Evolutionary conservation across 1,140 invertebrate species (phyloP).

Genomic region (Artemia franciscana): DNA sequence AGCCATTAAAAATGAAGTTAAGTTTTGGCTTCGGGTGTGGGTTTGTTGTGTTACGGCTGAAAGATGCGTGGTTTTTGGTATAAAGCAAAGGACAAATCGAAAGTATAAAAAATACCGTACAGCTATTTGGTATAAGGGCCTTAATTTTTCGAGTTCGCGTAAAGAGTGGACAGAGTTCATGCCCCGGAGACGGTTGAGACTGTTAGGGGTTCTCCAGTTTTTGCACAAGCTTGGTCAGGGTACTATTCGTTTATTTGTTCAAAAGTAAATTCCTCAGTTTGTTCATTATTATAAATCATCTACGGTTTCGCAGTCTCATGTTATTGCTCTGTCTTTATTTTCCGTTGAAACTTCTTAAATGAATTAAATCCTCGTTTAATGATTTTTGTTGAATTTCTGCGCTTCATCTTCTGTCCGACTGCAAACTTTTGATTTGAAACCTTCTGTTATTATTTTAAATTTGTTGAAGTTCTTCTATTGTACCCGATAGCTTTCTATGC

Average conservation of each 20-base stretch:
- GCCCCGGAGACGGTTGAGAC: no score
- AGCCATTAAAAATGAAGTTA: no score
- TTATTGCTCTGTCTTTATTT: not conserved
- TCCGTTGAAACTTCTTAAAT: not conserved
- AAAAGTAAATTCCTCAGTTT: slow-evolving; percentile 21
- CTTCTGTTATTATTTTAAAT: not conserved
- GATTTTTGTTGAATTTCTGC: not conserved
- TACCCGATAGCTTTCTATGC: no score
- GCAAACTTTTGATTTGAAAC: not conserved
- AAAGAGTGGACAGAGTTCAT: no score
- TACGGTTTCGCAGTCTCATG: not conserved
- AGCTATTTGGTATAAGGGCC: no score
- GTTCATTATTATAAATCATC: not conserved
- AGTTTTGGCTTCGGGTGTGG: no score
- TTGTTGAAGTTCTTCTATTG: not conserved
- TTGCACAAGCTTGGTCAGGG: not conserved
- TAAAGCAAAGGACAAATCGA: no score
- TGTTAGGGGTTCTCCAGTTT: no score
- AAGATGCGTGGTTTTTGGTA: no score
- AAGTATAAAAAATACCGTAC: no score
- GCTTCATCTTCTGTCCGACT: not conserved
- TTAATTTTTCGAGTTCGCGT: no score
- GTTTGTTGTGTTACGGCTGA: no score
- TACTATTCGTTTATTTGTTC: not conserved
- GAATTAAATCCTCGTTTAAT: not conserved